Conservation (phyloP, 2,888 invertebrate genomes). For the Caradrina clavipalpis region DNA sequence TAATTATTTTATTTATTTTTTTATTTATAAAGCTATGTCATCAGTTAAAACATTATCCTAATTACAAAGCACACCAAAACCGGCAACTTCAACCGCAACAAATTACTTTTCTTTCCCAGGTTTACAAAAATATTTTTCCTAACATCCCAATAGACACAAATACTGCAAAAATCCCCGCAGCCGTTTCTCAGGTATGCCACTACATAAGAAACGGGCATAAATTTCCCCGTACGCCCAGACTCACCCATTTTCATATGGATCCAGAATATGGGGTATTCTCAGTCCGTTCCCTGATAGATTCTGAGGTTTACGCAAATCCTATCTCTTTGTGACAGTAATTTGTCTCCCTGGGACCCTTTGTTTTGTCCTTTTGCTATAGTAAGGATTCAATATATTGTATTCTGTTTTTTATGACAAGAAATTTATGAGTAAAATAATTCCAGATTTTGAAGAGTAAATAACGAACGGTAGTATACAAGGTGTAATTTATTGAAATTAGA, state of each 20-base stretch:
- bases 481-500: too few relatives aligned
- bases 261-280: conserved; percentile 59
- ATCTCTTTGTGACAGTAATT: conserved; percentile 69
- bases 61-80: background rate
- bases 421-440: conserved; percentile 40
- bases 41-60: background rate
- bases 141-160: conserved; percentile 47
- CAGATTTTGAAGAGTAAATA: conserved; percentile 25
- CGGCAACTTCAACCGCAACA: background rate
- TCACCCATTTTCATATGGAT: conserved; percentile 68
- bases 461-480: background rate
- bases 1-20: too few relatives aligned
- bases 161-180: conserved; percentile 37
- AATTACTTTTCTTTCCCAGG: conserved; percentile 9
- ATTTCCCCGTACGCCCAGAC: conserved; percentile 61
- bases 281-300: conserved; percentile 67
- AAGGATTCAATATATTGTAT: conserved; percentile 52
- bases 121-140: conserved; percentile 37
- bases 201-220: conserved; percentile 60
- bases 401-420: conserved; percentile 46
- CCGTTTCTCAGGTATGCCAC: conserved; percentile 44
- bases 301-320: conserved; percentile 68
- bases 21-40: too few relatives aligned
- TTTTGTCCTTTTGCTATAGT: conserved; percentile 61
- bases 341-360: conserved; percentile 68